A percentile compares a stretch with the other conserved stretches of the same genome.
These are phyloP conservation scores for Platyura marginata DNA, from an alignment of 1,140 invertebrate genomes.

Conservation along the genomic window DNA sequence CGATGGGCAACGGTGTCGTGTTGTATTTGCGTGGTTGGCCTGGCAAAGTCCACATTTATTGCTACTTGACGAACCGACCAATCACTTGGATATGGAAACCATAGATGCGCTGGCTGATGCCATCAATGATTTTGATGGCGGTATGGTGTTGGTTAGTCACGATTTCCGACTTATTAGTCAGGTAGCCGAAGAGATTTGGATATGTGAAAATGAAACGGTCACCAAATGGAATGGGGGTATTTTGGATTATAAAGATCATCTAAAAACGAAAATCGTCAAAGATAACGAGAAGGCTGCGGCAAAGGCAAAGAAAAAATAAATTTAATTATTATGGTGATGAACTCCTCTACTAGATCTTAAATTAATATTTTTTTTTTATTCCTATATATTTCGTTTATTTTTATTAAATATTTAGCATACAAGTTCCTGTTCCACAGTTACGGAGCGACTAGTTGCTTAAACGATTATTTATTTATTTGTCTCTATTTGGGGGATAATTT, in stretches of 20 bases:
- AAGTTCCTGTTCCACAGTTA: too few species aligned
- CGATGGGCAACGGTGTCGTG: conserved; percentile 94
- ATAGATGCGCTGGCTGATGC: conserved; percentile 97
- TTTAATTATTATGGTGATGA: too few species aligned
- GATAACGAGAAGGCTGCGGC: background rate
- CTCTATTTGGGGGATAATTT: too few species aligned
- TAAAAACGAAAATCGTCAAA: conserved; percentile 36
- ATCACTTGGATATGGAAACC: conserved; percentile 98
- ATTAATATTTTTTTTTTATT: background rate
- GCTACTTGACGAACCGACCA: conserved; percentile 93
- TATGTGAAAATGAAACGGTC: conserved; percentile 89
- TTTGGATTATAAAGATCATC: conserved; percentile 86
- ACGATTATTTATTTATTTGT: too few species aligned
- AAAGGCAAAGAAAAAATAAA: background rate
- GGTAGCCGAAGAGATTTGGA: conserved; percentile 98
- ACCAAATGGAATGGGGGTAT: conserved; percentile 97
- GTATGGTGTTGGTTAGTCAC: conserved; percentile 91
- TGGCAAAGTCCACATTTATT: conserved; percentile 90
- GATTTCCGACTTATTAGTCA: conserved; percentile 97
- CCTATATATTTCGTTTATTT: background rate
- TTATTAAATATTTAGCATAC: too few species aligned
- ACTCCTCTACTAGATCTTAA: too few species aligned
- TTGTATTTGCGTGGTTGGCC: conserved; percentile 94
- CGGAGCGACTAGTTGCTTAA: too few species aligned
- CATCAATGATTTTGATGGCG: conserved; percentile 94